Evolutionary conservation across 2,888 invertebrate species (phyloP).

Genomic region (Hypselothyrea guttata): DNA sequence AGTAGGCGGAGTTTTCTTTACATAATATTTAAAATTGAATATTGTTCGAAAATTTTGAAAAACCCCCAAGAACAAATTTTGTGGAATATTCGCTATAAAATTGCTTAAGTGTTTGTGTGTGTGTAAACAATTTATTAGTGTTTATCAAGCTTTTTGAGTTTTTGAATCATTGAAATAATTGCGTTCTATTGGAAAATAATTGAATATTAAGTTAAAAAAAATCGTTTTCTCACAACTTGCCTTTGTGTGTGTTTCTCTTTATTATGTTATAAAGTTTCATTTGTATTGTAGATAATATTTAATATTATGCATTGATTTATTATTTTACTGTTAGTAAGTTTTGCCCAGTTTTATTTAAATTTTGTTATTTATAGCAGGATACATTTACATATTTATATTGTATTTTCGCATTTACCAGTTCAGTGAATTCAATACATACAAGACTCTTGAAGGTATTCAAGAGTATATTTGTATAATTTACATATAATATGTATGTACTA

Average conservation of each 20-base stretch:
- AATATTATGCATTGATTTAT: conserved; percentile 20
- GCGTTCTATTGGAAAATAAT: too few relatives aligned
- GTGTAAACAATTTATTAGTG: conserved; percentile 2
- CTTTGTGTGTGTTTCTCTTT: neutral
- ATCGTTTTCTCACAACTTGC: conserved; percentile 8
- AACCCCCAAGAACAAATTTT: conserved; percentile 16
- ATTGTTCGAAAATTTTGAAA: conserved; percentile 27
- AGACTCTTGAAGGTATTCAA: conserved; percentile 35
- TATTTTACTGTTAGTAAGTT: conserved; percentile 47
- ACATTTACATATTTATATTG: conserved; percentile 50
- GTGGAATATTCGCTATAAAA: conserved; percentile 41
- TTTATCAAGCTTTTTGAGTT: conserved; percentile 6
- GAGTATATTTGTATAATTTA: conserved; percentile 50
- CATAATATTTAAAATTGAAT: conserved; percentile 30
- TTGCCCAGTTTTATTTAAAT: conserved; percentile 51
- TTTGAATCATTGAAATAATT: neutral
- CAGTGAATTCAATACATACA: conserved; percentile 66
- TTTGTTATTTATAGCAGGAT: conserved; percentile 70
- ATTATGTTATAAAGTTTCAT: conserved; percentile 8
- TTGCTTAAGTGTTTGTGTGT: conserved; percentile 32
- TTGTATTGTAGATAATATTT: conserved; percentile 34
- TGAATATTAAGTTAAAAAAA: too few relatives aligned
- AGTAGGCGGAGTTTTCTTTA: conserved; percentile 47
- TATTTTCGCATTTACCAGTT: conserved; percentile 58
- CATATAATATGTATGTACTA: conserved; percentile 42